Percentiles rank a stretch among this genome's conserved stretches.
Conservation (phyloP, 2,113 vertebrate genomes). For the Oreocharis arfaki region DNA sequence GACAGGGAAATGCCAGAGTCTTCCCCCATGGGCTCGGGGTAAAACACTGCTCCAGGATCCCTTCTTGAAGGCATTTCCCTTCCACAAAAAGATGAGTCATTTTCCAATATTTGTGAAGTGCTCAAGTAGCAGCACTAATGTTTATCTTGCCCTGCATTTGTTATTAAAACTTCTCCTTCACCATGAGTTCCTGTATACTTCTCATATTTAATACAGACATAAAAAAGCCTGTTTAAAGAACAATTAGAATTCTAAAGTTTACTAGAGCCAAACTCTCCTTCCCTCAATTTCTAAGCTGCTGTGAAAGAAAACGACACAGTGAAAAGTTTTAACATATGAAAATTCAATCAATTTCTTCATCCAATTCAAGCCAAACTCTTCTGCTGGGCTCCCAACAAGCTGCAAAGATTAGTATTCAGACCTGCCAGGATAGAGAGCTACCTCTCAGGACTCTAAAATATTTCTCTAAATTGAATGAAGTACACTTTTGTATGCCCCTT, state of each 20-base stretch:
- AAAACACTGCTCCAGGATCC: neutral
- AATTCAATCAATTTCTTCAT: neutral
- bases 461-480: neutral
- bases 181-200: neutral
- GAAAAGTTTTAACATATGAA: neutral
- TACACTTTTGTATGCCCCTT: neutral
- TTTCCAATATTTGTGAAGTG: neutral
- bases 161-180: conserved; percentile 18
- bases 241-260: neutral
- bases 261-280: neutral
- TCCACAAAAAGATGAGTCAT: neutral
- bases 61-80: neutral
- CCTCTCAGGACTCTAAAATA: neutral
- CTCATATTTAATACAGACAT: neutral
- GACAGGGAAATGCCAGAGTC: neutral
- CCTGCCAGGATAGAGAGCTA: neutral
- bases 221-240: neutral
- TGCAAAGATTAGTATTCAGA: neutral
- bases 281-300: neutral
- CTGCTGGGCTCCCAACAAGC: neutral
- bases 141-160: conserved; percentile 23
- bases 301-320: neutral
- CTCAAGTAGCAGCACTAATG: conserved; percentile 20
- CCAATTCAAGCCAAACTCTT: neutral
- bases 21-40: neutral